These are phyloP conservation scores for Dolichotis patagonum DNA, from an alignment of 2,113 vertebrate species.

Conservation along the genomic window DNA sequence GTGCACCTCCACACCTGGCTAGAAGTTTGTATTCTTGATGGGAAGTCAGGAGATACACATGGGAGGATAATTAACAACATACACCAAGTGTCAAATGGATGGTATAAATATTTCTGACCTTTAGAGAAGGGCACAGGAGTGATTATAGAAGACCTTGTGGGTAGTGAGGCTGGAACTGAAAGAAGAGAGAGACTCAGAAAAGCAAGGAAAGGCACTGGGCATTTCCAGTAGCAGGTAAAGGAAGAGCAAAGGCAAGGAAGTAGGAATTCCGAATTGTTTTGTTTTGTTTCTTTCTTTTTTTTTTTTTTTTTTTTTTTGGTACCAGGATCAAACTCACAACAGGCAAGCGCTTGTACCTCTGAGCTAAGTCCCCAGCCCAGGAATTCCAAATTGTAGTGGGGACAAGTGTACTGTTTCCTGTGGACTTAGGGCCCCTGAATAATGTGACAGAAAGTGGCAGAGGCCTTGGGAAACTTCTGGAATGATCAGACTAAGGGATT, in stretches of 20 bases:
- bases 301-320: too few species aligned
- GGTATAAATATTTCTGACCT: background rate
- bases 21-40: background rate
- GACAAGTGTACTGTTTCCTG: background rate
- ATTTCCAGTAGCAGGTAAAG: background rate
- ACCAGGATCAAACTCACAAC: too few species aligned
- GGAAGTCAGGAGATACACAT: background rate
- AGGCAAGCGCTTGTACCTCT: too few species aligned
- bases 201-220: conserved; percentile 5
- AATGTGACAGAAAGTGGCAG: background rate
- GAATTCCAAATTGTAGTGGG: background rate
- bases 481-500: background rate
- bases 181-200: background rate
- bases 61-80: background rate
- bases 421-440: background rate
- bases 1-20: background rate
- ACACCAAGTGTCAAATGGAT: background rate
- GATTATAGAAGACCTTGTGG: background rate
- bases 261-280: background rate
- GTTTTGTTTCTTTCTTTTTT: too few species aligned
- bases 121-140: background rate
- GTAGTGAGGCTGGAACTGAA: background rate
- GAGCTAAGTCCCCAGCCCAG: too few species aligned
- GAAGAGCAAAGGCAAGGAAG: background rate
- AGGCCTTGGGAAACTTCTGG: background rate